Conservation (phyloP, 2,888 invertebrate genomes). For the Halocaridina rubra region DNA sequence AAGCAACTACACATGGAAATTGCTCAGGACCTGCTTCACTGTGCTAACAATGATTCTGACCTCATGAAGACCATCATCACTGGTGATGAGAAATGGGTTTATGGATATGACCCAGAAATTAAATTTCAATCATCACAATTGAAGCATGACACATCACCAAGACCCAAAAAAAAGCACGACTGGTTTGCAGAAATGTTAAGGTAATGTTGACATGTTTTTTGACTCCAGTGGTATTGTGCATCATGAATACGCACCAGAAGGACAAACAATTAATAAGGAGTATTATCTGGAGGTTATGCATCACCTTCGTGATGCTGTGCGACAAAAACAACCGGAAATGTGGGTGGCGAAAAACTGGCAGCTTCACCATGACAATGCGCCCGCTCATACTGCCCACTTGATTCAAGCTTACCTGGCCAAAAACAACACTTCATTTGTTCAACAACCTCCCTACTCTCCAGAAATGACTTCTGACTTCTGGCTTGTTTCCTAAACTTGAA, state of each 20-base stretch:
- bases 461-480: neutral
- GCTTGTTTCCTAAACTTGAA: neutral
- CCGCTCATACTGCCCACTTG: neutral
- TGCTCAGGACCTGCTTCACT: constrained; percentile 25
- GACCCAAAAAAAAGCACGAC: constrained; percentile 10
- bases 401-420: neutral
- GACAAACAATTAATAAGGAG: too few species aligned
- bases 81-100: constrained; percentile 64
- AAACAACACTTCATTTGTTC: neutral
- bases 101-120: constrained; percentile 1
- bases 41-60: too few species aligned
- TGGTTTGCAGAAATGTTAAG: constrained; percentile 4
- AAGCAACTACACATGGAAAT: constrained; percentile 50
- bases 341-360: neutral
- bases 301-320: too few species aligned
- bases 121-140: constrained; percentile 26
- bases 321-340: constrained; percentile 40
- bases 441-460: neutral
- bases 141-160: constrained; percentile 17
- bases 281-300: too few species aligned
- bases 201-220: constrained; percentile 51
- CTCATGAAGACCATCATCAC: constrained; percentile 63
- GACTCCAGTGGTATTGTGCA: constrained; percentile 60
- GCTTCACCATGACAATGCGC: neutral
- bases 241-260: constrained; percentile 61